Percentiles rank a stretch among this genome's conserved stretches.
Evolutionary conservation across 2,113 vertebrate genomes (phyloP).

Genomic region (Pedionomus torquatus): DNA sequence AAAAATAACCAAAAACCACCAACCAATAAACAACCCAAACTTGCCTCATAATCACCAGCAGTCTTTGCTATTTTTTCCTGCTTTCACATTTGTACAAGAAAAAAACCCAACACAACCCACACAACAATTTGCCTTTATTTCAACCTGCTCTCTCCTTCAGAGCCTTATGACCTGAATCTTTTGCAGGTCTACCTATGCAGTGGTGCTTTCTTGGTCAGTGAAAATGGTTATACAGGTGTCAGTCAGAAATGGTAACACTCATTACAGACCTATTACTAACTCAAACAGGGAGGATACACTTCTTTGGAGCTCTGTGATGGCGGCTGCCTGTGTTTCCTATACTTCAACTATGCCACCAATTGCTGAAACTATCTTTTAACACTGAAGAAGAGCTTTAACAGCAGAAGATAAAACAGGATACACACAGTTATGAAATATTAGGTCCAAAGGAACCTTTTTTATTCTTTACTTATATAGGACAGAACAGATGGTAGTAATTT

Average conservation of each 20-base stretch:
- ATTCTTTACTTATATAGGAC: not conserved
- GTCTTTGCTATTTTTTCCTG: not conserved
- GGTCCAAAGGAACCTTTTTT: not conserved
- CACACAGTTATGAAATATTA: not conserved
- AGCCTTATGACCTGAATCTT: not conserved
- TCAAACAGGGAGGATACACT: not conserved
- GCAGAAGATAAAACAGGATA: not conserved
- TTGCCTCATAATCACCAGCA: not conserved
- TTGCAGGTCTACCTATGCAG: not conserved
- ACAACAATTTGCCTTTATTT: not conserved
- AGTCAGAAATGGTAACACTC: not conserved
- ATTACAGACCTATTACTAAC: not conserved
- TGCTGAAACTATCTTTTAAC: not conserved
- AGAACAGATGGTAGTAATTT: not conserved
- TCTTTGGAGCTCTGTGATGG: not conserved
- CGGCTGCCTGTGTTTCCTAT: not conserved
- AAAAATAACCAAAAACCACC: not conserved
- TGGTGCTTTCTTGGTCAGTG: not conserved
- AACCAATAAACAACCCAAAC: not conserved
- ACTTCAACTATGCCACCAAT: not conserved
- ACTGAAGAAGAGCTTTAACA: not conserved
- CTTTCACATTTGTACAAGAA: not conserved
- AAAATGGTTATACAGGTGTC: not conserved
- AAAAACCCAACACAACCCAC: not conserved
- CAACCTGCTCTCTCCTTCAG: not conserved